Evolutionary conservation across 2,888 invertebrate species (phyloP), one percentile per base, ranked within the genome.

Genomic region (Oeneis ivallda): DNA sequence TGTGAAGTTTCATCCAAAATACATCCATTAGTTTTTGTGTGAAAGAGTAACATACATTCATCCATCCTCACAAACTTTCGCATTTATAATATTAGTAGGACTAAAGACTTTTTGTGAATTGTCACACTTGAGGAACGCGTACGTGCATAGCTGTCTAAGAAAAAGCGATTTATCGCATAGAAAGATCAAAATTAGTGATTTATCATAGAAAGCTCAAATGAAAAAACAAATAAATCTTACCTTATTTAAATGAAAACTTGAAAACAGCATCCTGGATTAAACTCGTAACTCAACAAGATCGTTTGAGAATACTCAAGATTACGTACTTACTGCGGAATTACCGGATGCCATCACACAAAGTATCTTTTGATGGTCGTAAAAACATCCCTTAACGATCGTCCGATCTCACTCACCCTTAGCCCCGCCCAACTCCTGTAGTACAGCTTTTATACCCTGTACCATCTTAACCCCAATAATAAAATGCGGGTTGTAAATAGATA

Each of bases 401-500:
- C 88, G 88, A 86, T 88, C 86, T 85, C 74, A 66, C 79, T 76
- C 76, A 74, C 80, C 78, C 76, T 79, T 76, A 76, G 79, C 83
- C 79, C 82, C 86, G 84, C 89, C 89, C 74, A 79, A 72, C 75
- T 79, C 70, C 74, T 80, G 79, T 79, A 80, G 77, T 73, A 78
- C 81, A 80, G 77, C 82, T 84, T 86, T 86, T 85, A 86, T 83
- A 75, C 78, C 78, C 79, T 80, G 79, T 79, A 79, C 79, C 81
- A 78, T 88, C 88, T 89, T 92, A 92, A 91, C 91, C 91, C 89
- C 90, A 89, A 92, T 92, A 91, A 92, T 91, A 91, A 92, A 91
- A 92, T 91, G 91, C 82, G 83, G 88, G 89, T 84, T 84, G 90
- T 92, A 91, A 92, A 92, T 90, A 91, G 88, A 91, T 92, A 91